These are phyloP conservation scores for Hyles euphorbiae DNA, from an alignment of 1,140 invertebrate genomes.

Conservation along the genomic window DNA sequence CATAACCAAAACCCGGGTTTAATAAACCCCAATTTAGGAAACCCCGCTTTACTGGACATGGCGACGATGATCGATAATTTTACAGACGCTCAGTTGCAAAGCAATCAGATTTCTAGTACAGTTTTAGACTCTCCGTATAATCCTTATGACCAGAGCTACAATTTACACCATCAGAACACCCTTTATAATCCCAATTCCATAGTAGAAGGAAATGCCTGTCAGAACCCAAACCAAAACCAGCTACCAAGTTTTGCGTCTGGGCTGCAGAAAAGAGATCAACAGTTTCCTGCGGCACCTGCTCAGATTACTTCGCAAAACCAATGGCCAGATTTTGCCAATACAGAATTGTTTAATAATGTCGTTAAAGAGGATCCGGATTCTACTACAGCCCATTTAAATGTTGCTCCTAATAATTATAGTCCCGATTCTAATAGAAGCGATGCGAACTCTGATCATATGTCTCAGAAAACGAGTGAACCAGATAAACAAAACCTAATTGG, in stretches of 20 bases:
- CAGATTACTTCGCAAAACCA: slow-evolving; percentile 63
- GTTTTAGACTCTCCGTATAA: slow-evolving; percentile 84
- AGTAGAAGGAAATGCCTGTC: slow-evolving; percentile 49
- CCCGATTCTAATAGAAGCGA: slow-evolving; percentile 69
- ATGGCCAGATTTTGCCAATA: slow-evolving; percentile 74
- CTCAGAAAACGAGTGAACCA: slow-evolving; percentile 42
- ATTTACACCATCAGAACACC: slow-evolving; percentile 66
- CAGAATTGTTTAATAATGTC: slow-evolving; percentile 68
- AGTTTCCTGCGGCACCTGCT: slow-evolving; percentile 27
- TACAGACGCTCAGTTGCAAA: slow-evolving; percentile 85
- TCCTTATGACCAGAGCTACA: slow-evolving; percentile 69
- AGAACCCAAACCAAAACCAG: slow-evolving; percentile 52
- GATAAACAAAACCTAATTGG: slow-evolving; percentile 48
- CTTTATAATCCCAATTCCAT: slow-evolving; percentile 59
- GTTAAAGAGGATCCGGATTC: slow-evolving; percentile 81
- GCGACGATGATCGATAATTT: slow-evolving; percentile 84
- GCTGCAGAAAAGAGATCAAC: slow-evolving; percentile 58
- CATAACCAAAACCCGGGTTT: slow-evolving; percentile 58
- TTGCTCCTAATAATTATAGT: slow-evolving; percentile 68
- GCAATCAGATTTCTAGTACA: slow-evolving; percentile 88
- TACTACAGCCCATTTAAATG: slow-evolving; percentile 76
- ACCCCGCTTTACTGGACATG: slow-evolving; percentile 80
- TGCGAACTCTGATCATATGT: slow-evolving; percentile 45
- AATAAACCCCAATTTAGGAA: slow-evolving; percentile 71
- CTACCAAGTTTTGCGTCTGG: slow-evolving; percentile 58